Conservation (phyloP, 2,888 invertebrate genomes). For the Eupithecia subfuscata region DNA sequence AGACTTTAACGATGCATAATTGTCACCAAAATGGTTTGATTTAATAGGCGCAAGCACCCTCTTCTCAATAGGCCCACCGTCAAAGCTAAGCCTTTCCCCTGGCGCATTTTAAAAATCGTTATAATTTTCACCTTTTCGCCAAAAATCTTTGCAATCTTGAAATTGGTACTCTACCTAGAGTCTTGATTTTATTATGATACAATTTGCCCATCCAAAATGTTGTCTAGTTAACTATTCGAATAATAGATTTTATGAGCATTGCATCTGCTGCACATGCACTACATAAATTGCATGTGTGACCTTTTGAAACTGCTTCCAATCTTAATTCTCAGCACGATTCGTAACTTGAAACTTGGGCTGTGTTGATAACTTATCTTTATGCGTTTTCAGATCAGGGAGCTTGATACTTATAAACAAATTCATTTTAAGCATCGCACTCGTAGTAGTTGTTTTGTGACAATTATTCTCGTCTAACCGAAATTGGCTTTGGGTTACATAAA, state of each 20-base stretch:
- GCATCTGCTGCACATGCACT: not conserved
- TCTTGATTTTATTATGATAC: not conserved
- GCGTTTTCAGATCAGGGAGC: constrained; percentile 1
- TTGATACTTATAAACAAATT: not conserved
- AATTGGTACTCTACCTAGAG: not conserved
- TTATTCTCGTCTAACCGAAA: not conserved
- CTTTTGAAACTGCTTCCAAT: not conserved
- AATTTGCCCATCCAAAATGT: not conserved
- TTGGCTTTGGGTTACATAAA: not conserved
- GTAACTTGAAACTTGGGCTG: not conserved
- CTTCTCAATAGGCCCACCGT: not conserved
- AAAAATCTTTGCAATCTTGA: not conserved
- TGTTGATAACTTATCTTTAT: constrained; percentile 1
- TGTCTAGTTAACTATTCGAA: not conserved
- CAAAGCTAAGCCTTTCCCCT: not conserved
- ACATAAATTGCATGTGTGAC: not conserved
- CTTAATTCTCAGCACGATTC: constrained; percentile 6
- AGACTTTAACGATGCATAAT: not conserved
- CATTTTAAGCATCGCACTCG: not conserved
- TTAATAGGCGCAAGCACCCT: constrained; percentile 33
- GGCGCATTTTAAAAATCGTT: constrained; percentile 26
- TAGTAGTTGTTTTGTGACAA: not conserved
- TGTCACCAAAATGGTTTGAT: constrained; percentile 23
- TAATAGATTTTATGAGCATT: not conserved
- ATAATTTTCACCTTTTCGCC: constrained; percentile 27